phyloP scores from a whole-genome alignment of 2,888 invertebrate genomes.

The Melolontha melolontha region DNA sequence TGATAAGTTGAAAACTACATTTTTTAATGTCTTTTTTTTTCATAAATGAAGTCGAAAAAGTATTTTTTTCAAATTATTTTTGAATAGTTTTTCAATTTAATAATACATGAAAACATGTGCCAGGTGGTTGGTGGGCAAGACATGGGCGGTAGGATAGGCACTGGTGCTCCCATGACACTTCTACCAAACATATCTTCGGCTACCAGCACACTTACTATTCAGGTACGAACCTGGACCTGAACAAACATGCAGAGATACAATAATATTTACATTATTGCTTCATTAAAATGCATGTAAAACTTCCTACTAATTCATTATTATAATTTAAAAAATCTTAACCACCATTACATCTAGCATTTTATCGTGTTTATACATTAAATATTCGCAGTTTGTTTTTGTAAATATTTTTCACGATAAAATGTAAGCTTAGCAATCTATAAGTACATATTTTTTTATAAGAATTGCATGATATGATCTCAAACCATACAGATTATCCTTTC shows the following conservation, averaged over 20 bases:
- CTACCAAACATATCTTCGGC: conserved; percentile 69
- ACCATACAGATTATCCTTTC: no score
- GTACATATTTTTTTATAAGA: no score
- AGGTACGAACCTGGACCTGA: conserved; percentile 59
- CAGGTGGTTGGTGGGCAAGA: conserved; percentile 67
- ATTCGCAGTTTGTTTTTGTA: no score
- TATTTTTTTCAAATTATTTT: no score
- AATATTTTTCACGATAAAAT: no score
- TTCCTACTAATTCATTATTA: neutral
- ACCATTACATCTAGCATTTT: no score
- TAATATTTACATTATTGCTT: neutral
- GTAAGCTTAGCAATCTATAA: no score
- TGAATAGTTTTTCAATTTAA: conserved; percentile 3
- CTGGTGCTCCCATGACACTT: conserved; percentile 68
- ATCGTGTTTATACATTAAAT: no score
- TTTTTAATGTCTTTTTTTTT: no score
- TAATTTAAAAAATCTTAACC: neutral
- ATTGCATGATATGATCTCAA: no score
- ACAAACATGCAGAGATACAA: conserved; percentile 14
- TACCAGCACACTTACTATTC: conserved; percentile 63
- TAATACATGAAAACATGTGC: conserved; percentile 62
- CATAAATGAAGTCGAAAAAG: no score
- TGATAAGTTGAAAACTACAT: no score
- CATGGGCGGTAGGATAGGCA: conserved; percentile 65
- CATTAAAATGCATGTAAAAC: conserved; percentile 12